Base-by-base conservation (phyloP, 2,797 vertebrate genomes). In the Typhlichthys subterraneus region DNA sequence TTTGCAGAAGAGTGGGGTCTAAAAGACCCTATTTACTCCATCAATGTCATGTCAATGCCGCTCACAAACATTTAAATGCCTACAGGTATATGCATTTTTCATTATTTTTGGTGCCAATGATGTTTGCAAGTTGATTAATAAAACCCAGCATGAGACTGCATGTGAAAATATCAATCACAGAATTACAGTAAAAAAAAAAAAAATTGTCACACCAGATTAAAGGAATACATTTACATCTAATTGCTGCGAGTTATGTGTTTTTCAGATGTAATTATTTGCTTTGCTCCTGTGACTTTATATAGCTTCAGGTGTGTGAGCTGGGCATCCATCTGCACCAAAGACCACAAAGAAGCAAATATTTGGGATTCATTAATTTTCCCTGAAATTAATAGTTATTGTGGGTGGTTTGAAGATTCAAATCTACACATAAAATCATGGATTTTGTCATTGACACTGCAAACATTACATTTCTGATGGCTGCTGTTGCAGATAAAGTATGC, bases 1-100 rank as follows among this genome's bases (percentile, higher is more conserved):
- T 61, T 78, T 81, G 72, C 83, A 79, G 82, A 84, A 90, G 83
- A 86, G 38, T 23, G 80, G 75, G 70, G 80, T 79, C 70, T 69
- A 67, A 70, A 61, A 76, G 76, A 80, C 79, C 75, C 72, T 57
- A 59, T 59, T 23, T 64, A 63, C 59, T 65, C 8, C 89, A 89
- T 87, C 76, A 80, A 51, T 46, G 52, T 49, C 75, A 80, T 84
- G 84, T 42, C 7, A 42, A 9, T 42, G 38, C 38, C 38, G 9
- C 38, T 42, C 38, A 9, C 23, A 23, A 23, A 23, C 3, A 23
- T 23, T 23, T 42, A 4, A 42, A 9, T 9, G 38, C 38, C 50
- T 48, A 5, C 56, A 71, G 53, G 53, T 54, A 56, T 46, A 11
- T 38, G 55, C 68, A 59, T 73, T 65, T 19, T 62, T 75, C 62